These are phyloP conservation scores for Hirtodrosophila cameraria DNA, from an alignment of 2,888 invertebrate genomes.

Conservation along the genomic window DNA sequence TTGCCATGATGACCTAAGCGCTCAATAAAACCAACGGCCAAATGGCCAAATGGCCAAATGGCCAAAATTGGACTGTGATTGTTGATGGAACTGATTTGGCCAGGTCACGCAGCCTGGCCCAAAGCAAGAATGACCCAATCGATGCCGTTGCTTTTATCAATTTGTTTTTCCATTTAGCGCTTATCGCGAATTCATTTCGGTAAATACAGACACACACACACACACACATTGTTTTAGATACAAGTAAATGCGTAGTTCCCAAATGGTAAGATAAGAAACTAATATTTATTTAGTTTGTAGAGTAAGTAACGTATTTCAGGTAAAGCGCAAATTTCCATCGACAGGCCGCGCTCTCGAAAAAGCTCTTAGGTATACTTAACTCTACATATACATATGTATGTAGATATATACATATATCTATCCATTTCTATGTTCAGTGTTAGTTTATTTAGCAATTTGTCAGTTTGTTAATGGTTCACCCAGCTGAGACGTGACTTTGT, in stretches of 20 bases:
- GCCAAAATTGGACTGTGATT: conserved; percentile 27
- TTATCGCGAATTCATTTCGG: conserved; percentile 64
- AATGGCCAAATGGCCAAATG: conserved; percentile 32
- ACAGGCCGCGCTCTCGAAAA: neutral
- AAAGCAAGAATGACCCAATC: conserved; percentile 44
- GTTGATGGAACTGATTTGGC: conserved; percentile 45
- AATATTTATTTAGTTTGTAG: conserved; percentile 23
- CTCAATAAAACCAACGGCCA: conserved; percentile 35
- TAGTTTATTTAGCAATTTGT: conserved; percentile 61
- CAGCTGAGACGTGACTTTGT: conserved; percentile 54
- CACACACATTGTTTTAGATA: no score
- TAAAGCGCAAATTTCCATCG: conserved; percentile 12
- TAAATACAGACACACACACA: conserved; percentile 40
- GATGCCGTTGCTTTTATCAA: conserved; percentile 36
- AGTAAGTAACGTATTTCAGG: conserved; percentile 6
- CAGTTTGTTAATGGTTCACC: conserved; percentile 51
- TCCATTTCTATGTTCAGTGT: conserved; percentile 22
- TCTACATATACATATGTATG: conserved; percentile 6
- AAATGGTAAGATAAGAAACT: conserved; percentile 23
- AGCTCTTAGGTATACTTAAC: conserved; percentile 20
- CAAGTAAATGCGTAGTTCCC: conserved; percentile 32
- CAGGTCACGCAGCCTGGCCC: conserved; percentile 61
- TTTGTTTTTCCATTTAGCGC: conserved; percentile 34
- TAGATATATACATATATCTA: neutral
- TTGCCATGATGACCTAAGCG: conserved; percentile 64